phyloP scores from a whole-genome alignment of 2,888 invertebrate species.

The Clanis bilineata region DNA sequence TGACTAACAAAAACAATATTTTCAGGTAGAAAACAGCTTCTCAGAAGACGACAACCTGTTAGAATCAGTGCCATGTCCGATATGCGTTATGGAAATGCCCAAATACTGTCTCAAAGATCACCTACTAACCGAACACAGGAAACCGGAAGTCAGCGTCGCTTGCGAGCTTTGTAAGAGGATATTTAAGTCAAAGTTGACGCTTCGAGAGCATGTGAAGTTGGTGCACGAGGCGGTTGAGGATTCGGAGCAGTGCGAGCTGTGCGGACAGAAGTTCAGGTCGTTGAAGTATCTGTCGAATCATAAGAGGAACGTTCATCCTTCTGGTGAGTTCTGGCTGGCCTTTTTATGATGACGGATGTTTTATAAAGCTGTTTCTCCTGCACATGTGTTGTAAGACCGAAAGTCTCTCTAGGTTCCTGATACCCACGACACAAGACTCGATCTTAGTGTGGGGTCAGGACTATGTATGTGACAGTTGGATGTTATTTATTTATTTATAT shows the following conservation, averaged over 20 bases:
- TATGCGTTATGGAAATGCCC: conserved; percentile 39
- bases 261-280: conserved; percentile 47
- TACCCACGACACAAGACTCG: too few relatives aligned
- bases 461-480: too few relatives aligned
- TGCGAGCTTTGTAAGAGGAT: conserved; percentile 39
- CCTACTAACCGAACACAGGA: conserved; percentile 37
- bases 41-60: conserved; percentile 26
- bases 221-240: conserved; percentile 47
- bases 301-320: conserved; percentile 49
- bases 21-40: conserved; percentile 26
- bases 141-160: conserved; percentile 30
- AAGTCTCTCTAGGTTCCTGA: too few relatives aligned
- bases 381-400: too few relatives aligned
- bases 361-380: too few relatives aligned
- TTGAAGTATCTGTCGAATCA: conserved; percentile 47
- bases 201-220: conserved; percentile 44
- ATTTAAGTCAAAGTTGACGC: conserved; percentile 43
- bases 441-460: too few relatives aligned
- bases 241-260: conserved; percentile 43
- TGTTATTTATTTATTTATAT: too few relatives aligned
- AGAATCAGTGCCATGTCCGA: conserved; percentile 33
- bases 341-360: too few relatives aligned
- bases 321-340: conserved; percentile 35
- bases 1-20: too few relatives aligned
- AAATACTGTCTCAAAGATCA: conserved; percentile 40